These are phyloP conservation scores for Heliconius hermathena DNA, from an alignment of 1,140 invertebrate species.

Conservation along the genomic window DNA sequence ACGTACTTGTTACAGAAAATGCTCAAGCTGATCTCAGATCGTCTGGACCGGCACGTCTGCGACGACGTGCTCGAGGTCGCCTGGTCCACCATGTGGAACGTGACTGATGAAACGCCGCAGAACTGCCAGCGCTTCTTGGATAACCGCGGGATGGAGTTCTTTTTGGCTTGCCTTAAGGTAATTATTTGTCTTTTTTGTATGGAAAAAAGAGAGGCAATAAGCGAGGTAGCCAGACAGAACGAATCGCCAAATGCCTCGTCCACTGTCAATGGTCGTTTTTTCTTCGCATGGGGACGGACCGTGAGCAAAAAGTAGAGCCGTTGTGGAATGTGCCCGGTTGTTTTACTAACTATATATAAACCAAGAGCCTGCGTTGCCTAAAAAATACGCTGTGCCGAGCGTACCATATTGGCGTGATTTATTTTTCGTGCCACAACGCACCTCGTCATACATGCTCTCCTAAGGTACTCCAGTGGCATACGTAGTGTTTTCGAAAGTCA, in stretches of 20 bases:
- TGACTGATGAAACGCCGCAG: constrained; percentile 96
- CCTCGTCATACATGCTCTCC: constrained; percentile 16
- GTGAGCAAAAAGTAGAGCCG: constrained; percentile 75
- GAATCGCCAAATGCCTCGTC: no score
- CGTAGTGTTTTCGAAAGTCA: no score
- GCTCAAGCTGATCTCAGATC: constrained; percentile 90
- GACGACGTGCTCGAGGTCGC: constrained; percentile 98
- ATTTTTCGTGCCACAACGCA: constrained; percentile 69
- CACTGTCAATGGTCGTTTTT: constrained; percentile 67
- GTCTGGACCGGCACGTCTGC: constrained; percentile 88
- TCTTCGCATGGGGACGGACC: constrained; percentile 52
- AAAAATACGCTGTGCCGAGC: constrained; percentile 74
- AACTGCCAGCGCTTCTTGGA: constrained; percentile 96
- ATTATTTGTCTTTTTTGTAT: not conserved
- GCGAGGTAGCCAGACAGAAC: no score
- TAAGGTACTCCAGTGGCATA: no score
- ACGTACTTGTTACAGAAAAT: constrained; percentile 86
- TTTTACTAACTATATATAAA: constrained; percentile 72
- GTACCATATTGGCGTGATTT: constrained; percentile 73
- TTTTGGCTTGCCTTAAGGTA: constrained; percentile 92
- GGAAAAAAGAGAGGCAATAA: no score
- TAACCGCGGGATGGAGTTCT: constrained; percentile 92
- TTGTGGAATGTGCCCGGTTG: constrained; percentile 78
- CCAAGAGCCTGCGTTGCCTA: constrained; percentile 74
- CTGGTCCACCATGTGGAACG: constrained; percentile 99